Percentiles rank a stretch among this genome's conserved stretches.
Evolutionary conservation across 1,140 invertebrate genomes (phyloP).

Genomic region (Neodiprion virginianus): DNA sequence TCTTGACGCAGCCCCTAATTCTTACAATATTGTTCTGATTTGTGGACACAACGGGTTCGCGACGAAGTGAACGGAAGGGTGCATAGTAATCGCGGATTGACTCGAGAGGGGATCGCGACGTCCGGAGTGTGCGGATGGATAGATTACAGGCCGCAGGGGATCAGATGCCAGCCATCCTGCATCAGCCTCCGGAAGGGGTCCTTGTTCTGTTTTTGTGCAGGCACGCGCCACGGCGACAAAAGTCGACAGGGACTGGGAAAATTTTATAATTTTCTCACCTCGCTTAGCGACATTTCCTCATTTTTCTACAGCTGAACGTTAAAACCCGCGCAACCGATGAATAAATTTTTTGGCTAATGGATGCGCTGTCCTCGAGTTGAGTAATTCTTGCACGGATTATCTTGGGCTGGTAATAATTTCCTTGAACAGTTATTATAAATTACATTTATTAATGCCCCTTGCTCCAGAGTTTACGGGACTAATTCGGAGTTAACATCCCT

Average conservation of each 20-base stretch:
- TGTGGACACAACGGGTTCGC: conserved; percentile 20
- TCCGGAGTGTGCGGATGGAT: conserved; percentile 45
- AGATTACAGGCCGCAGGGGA: conserved; percentile 59
- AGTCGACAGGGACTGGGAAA: conserved; percentile 35
- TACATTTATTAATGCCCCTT: conserved; percentile 37
- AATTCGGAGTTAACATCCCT: conserved; percentile 40
- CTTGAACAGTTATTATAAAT: conserved; percentile 30
- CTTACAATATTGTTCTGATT: conserved; percentile 44
- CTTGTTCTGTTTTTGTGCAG: neutral
- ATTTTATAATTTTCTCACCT: conserved; percentile 32
- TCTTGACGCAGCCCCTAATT: neutral
- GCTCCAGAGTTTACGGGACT: conserved; percentile 30
- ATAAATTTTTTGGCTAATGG: neutral
- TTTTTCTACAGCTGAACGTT: neutral
- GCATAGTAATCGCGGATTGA: conserved; percentile 61
- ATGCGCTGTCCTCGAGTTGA: neutral
- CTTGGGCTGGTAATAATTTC: neutral
- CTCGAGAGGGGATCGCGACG: conserved; percentile 36
- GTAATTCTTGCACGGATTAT: neutral
- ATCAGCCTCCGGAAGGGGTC: neutral
- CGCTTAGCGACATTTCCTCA: conserved; percentile 1
- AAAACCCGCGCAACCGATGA: no score
- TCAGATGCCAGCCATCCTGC: neutral
- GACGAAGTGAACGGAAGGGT: conserved; percentile 43
- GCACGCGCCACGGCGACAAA: neutral